A percentile compares a stretch with the other conserved stretches of the same genome.
Evolutionary conservation across 2,113 vertebrate genomes (phyloP).

Genomic region (Gymnocephalus cernua): DNA sequence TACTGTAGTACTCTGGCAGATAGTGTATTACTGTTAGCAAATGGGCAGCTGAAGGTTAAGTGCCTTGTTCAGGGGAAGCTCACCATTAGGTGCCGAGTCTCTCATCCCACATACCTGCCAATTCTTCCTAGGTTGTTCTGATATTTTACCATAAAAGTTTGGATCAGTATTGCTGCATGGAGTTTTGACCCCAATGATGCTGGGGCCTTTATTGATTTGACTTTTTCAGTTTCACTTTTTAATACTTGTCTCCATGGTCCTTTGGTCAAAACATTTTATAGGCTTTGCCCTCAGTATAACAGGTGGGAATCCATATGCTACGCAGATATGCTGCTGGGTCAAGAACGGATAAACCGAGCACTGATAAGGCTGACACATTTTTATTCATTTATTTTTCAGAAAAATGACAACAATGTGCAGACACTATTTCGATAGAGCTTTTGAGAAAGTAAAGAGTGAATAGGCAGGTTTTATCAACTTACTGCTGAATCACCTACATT

Average conservation of each 20-base stretch:
- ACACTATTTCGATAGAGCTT: background rate
- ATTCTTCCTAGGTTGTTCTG: background rate
- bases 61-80: slow-evolving; percentile 1
- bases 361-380: background rate
- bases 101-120: background rate
- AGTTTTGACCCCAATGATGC: background rate
- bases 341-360: background rate
- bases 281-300: background rate
- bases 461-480: slow-evolving; percentile 15
- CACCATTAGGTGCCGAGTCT: background rate
- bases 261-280: background rate
- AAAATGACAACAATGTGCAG: background rate
- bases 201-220: background rate
- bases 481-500: slow-evolving; percentile 3
- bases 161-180: background rate
- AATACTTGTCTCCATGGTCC: background rate
- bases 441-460: background rate
- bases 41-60: slow-evolving; percentile 38
- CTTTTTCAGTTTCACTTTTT: background rate
- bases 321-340: background rate
- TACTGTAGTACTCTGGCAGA: slow-evolving; percentile 1
- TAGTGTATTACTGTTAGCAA: background rate
- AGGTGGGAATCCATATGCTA: background rate
- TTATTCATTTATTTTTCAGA: background rate
- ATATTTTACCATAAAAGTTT: background rate